Base-by-base conservation (phyloP, 1,140 invertebrate genomes). In the Eriosoma lanigerum region DNA sequence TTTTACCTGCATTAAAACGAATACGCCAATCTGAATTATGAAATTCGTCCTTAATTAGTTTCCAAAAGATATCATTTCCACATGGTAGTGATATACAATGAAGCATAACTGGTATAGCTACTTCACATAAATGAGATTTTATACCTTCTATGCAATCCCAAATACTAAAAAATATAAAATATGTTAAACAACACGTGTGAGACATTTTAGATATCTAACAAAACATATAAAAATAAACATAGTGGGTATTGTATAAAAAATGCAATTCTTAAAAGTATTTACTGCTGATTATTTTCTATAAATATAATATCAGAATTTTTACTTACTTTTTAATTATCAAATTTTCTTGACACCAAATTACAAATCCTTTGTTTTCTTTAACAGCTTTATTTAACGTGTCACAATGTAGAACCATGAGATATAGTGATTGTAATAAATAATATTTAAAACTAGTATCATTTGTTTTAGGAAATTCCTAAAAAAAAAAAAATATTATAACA, bases 321-420 rank as follows among this genome's bases (percentile, higher is more conserved):
- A 81, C 60, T 88, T 88, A 97, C 95, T 96, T 97, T 85, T 94
- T 94, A 82, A 99, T 96, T 0, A 99, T 87, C 24, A 97, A 87
- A 87, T 97, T 98, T 87, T 98, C 96, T 86, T 99, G 96, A 82
- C 94, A 96, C 94, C 96, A 98, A 81, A 98, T 96, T 78, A 99
- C 92, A 88, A 98, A 99, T 64, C 96, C 96, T 83, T 94, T 90
- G 84, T 98, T 93, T 84, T 98, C 95, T 83, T 92, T 92, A 0
- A 94, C 90, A 0, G 95, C 94, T 83, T 92, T 93, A 38, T 91
- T 92, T 62, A 99, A 89, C 10, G 95, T 94, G 86, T 99, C 97
- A 5, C 95, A 96, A 85, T 99, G 94, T 2, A 99, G 88, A 80
- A 95, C 93, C 83, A 99, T 88, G 58, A 96, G 91, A 85, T 97